Evolutionary conservation across 2,113 vertebrate genomes (phyloP).

Genomic region (Sporophila hypoxantha): DNA sequence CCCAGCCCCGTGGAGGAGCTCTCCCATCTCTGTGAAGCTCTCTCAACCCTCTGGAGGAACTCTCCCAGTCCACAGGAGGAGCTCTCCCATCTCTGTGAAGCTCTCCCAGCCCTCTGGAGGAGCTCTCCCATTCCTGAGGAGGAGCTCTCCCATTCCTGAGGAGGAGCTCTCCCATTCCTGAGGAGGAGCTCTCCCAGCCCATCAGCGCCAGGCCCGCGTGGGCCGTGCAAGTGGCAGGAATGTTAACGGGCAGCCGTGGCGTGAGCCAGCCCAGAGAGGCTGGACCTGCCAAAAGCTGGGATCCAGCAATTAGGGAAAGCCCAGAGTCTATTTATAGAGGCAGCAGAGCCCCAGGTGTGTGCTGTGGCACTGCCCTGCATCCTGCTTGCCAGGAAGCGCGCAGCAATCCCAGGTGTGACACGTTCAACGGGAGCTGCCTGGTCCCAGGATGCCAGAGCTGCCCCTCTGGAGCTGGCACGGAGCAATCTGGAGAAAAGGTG

Average conservation of each 20-base stretch:
- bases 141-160: neutral
- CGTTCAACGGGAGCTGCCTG: neutral
- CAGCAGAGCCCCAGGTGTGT: neutral
- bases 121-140: neutral
- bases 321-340: neutral
- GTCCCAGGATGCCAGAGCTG: neutral
- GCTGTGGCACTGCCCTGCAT: neutral
- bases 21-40: neutral
- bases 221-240: neutral
- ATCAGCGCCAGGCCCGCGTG: neutral
- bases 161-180: neutral
- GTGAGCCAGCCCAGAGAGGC: neutral
- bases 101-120: neutral
- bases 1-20: neutral
- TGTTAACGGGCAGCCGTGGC: neutral
- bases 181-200: neutral
- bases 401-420: neutral
- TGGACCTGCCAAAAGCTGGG: constrained; percentile 11
- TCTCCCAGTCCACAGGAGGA: neutral
- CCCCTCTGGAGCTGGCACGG: neutral
- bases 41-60: neutral
- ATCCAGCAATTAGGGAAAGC: constrained; percentile 25
- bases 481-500: neutral
- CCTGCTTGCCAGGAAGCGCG: neutral
- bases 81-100: neutral